Base-by-base conservation (phyloP, 2,113 vertebrate species). In the Indicator indicator region DNA sequence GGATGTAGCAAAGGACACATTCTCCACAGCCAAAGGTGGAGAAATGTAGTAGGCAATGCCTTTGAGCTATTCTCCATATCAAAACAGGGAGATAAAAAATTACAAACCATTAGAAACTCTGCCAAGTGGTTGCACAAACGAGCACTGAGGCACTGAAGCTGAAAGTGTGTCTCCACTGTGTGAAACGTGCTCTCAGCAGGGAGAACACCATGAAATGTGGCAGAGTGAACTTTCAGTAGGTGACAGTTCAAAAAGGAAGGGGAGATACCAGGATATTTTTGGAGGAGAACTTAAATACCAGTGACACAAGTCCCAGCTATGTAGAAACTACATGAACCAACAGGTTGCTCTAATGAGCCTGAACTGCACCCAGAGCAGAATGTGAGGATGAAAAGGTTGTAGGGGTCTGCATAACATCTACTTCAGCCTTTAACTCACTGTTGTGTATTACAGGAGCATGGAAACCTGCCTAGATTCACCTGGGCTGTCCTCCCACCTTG, bases 51-150 rank as follows among this genome's bases (percentile, higher is more conserved):
- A 42, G 91, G 32, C 60, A 68, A 18, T 30, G 70, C 94, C 90
- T 88, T 44, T 28, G 92, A 82, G 95, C 89, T 81, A 5, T 89
- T 94, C 65, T 27, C 69, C 75, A 9, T 55, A 81, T 75, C 84
- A 88, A 94, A 92, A 90, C 87, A 83, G 2, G 16, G 56, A 86
- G 81, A 91, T 87, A 74, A 81, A 86, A 88, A 76, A 72, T 80
- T 85, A 60, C 76, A 83, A 89, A 90, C 3, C 2, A 65, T 80
- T 3, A 50, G 84, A 76, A 88, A 69, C 79, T 42, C 71, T 46
- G 91, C 95, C 95, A 94, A 85, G 74, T 17, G 9, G 28, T 95
- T 96, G 78, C 92, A 89, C 93, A 93, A 95, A 74, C 9, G 56
- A 2, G 38, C 0, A 3, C 68, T 79, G 88, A 81, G 77, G 85